A percentile compares a stretch with the other conserved stretches of the same genome.
Evolutionary conservation across 2,888 invertebrate genomes (phyloP).

Genomic region (Drosophila leonis): DNA sequence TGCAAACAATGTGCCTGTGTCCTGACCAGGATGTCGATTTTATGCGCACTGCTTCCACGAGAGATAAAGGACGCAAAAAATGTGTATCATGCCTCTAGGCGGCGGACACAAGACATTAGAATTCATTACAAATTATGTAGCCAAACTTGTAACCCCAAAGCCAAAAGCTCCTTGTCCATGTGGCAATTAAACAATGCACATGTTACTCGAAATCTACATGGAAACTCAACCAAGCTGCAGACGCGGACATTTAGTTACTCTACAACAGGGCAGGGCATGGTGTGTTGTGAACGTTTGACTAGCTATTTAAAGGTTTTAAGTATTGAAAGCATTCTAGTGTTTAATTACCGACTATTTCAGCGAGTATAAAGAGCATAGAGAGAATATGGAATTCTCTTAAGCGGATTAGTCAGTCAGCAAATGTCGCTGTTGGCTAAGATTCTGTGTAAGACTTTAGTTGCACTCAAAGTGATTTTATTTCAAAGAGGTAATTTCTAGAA

Average conservation of each 20-base stretch:
- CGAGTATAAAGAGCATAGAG: not conserved
- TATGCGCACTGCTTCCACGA: conserved; percentile 39
- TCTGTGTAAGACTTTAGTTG: not conserved
- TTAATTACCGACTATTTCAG: conserved; percentile 4
- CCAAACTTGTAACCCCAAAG: conserved; percentile 59
- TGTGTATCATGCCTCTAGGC: conserved; percentile 62
- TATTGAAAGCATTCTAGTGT: not conserved
- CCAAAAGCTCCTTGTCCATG: conserved; percentile 39
- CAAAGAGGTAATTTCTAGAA: not conserved
- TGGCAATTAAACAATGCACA: conserved; percentile 72
- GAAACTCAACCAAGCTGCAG: not conserved
- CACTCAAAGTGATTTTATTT: not conserved
- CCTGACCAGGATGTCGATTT: conserved; percentile 50
- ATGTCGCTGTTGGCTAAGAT: not conserved
- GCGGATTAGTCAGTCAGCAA: conserved; percentile 27
- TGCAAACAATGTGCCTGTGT: conserved; percentile 63
- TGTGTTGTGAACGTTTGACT: conserved; percentile 1
- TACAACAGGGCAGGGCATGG: conserved; percentile 3
- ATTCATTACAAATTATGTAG: conserved; percentile 78
- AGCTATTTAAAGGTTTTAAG: not conserved
- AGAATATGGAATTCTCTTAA: conserved; percentile 4
- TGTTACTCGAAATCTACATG: conserved; percentile 41
- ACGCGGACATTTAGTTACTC: conserved; percentile 36
- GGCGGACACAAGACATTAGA: conserved; percentile 65
- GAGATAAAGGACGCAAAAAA: conserved; percentile 49